Evolutionary conservation across 2,888 invertebrate genomes (phyloP), one percentile per base, ranked within the genome.

Genomic region (Crocallis elinguaria): DNA sequence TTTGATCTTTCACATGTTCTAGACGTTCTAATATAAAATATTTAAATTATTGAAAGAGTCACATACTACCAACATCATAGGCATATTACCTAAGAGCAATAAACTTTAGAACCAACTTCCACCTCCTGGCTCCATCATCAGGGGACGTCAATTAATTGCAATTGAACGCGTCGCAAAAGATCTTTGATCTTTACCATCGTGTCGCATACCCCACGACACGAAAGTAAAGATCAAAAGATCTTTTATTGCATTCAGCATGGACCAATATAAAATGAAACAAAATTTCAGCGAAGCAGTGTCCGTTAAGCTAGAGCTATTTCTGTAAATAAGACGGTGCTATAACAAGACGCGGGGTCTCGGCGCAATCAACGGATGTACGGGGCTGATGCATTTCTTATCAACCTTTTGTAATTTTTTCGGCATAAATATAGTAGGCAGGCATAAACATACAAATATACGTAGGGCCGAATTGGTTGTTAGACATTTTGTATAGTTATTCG

Each of bases 371-470:
- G 38, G 46, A 45, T 23, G 48, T 44, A 41, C 38, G 42, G 59
- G 38, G 53, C 49, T 54, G 55, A 58, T 75, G 67, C 67, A 72
- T 69, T 70, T 66, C 53, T 68, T 69, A 71, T 71, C 53, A 52
- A 50, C 30, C 43, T 44, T 55, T 36, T 42, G 8, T 46, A 50
- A 57, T 55, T 55, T 50, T 52, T 39, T 44, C 44, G 38, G 16
- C 37, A 43, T 51, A 35, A 51, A 53, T 42, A 52, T 33, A 19
- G 16, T 39, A 23, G 36, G n/a, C n/a, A n/a, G n/a, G n/a, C n/a
- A n/a, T n/a, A n/a, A n/a, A n/a, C n/a, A n/a, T n/a, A n/a, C n/a
- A n/a, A n/a, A n/a, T n/a, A n/a, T 21, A 21, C 32, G 17, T 35
- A 14, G 21, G 30, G 36, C n/a, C 17, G 21, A 12, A 12, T 21